These are phyloP conservation scores for Carpatolechia fugitivella DNA, from an alignment of 2,888 invertebrate species.

Conservation along the genomic window DNA sequence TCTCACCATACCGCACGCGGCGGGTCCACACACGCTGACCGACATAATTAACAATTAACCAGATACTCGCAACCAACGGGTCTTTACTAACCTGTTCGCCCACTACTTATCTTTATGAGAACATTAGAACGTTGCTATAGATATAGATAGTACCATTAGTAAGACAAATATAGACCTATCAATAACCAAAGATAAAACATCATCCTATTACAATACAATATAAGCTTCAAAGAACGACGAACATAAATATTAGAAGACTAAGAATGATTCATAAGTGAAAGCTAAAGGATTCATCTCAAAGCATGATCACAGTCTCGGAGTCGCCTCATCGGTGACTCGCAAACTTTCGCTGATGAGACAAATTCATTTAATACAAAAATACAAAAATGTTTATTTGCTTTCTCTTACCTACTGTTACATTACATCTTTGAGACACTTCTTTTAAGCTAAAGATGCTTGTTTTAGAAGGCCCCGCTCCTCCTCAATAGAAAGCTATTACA, in stretches of 20 bases:
- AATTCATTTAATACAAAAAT: conserved; percentile 28
- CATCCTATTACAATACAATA: no score
- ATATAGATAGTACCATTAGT: no score
- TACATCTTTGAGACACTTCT: no score
- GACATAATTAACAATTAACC: conserved; percentile 30
- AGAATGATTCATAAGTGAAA: conserved; percentile 42
- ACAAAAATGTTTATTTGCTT: no score
- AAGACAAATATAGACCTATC: neutral
- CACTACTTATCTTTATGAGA: conserved; percentile 1
- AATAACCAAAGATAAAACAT: neutral
- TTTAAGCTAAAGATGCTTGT: no score
- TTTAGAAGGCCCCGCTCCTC: no score
- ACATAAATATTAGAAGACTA: conserved; percentile 19
- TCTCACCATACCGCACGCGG: neutral
- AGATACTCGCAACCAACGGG: neutral
- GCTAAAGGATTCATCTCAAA: conserved; percentile 20
- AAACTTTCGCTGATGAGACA: conserved; percentile 41
- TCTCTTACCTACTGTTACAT: no score
- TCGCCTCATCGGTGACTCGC: conserved; percentile 19
- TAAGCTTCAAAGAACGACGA: no score
- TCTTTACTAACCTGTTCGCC: neutral
- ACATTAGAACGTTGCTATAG: no score
- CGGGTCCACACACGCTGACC: conserved; percentile 19
- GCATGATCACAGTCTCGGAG: neutral
- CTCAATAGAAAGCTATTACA: no score